Evolutionary conservation across 2,113 vertebrate species (phyloP).

Genomic region (Pogonocichla stellata): DNA sequence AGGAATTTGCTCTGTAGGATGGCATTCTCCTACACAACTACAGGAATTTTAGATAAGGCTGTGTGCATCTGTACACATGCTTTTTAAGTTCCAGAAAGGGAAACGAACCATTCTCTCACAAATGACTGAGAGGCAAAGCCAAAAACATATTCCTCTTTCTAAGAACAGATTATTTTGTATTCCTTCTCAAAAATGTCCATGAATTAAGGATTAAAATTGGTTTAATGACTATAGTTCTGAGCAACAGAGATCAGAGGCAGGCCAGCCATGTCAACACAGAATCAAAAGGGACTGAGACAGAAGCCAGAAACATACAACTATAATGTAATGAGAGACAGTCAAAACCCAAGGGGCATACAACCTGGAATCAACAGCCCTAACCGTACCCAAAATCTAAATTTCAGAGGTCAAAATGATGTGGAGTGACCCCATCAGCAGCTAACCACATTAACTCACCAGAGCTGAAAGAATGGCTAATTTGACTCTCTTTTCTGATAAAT

Average conservation of each 20-base stretch:
- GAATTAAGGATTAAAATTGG: neutral
- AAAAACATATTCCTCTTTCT: neutral
- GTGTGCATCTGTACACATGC: neutral
- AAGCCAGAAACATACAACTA: neutral
- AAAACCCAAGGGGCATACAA: neutral
- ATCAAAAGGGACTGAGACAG: neutral
- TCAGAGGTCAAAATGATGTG: neutral
- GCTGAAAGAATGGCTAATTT: neutral
- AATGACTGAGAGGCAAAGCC: neutral
- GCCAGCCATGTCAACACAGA: neutral
- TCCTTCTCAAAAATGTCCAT: neutral
- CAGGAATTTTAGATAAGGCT: neutral
- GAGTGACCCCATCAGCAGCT: neutral
- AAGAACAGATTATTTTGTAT: neutral
- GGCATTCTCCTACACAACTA: neutral
- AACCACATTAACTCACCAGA: neutral
- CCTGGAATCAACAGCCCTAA: neutral
- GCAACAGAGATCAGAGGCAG: neutral
- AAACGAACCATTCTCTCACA: neutral
- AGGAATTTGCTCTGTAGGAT: slow-evolving; percentile 37
- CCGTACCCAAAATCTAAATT: neutral
- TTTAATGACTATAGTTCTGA: neutral
- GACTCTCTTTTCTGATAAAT: neutral
- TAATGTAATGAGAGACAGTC: neutral
- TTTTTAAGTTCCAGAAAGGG: neutral